Evolutionary conservation across 2,113 vertebrate species (phyloP).

Genomic region (Empidonax alnorum): DNA sequence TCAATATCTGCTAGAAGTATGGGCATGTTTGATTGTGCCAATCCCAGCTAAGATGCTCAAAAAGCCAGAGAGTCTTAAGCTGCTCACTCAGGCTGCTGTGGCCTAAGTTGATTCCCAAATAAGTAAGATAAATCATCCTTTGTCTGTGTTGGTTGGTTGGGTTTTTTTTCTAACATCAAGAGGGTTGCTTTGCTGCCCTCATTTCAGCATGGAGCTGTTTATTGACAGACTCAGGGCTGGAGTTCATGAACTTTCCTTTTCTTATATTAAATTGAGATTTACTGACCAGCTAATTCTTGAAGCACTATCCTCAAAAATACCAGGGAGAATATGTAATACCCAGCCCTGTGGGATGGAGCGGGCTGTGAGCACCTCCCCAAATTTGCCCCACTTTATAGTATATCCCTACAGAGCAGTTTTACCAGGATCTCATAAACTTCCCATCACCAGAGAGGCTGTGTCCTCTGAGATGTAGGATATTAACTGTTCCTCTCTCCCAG

Average conservation of each 20-base stretch:
- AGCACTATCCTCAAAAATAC: not conserved
- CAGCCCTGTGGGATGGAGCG: not conserved
- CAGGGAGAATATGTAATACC: not conserved
- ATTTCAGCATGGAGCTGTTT: not conserved
- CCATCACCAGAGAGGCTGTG: not conserved
- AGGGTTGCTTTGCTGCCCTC: not conserved
- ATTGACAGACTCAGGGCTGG: not conserved
- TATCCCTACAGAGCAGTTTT: not conserved
- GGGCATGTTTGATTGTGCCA: not conserved
- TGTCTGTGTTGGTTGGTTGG: not conserved
- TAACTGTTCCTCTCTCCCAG: not conserved
- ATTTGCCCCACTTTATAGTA: not conserved
- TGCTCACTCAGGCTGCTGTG: not conserved
- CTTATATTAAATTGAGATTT: not conserved
- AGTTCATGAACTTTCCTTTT: not conserved
- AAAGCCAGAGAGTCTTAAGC: not conserved
- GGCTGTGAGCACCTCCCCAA: not conserved
- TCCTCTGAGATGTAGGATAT: not conserved
- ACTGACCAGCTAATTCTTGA: not conserved
- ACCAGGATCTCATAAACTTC: not conserved
- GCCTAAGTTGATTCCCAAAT: conserved; percentile 14
- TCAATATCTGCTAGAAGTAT: conserved; percentile 5
- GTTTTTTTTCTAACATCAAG: not conserved
- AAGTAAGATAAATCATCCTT: not conserved
- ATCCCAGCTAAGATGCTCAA: not conserved